These are phyloP conservation scores for Echinops telfairi DNA, from an alignment of 2,113 vertebrate genomes.

Conservation along the genomic window DNA sequence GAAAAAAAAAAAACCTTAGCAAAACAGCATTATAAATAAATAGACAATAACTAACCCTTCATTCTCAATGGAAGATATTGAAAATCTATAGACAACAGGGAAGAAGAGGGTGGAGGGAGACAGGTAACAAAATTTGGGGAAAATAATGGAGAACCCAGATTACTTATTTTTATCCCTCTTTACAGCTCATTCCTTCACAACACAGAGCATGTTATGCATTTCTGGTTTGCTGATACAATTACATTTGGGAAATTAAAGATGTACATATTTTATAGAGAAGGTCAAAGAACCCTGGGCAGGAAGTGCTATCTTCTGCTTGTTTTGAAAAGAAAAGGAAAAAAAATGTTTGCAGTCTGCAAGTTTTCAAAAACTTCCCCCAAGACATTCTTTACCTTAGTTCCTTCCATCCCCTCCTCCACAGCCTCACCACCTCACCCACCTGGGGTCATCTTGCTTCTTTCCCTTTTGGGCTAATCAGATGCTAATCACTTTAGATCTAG, in stretches of 20 bases:
- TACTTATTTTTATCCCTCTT: background rate
- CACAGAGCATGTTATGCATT: background rate
- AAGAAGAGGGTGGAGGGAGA: background rate
- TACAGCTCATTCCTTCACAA: background rate
- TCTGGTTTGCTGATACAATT: conserved; percentile 14
- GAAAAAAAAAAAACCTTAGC: too few species aligned
- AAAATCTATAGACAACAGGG: too few species aligned
- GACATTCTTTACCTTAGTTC: background rate
- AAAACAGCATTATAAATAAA: too few species aligned
- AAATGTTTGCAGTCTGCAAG: background rate
- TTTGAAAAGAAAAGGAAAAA: background rate
- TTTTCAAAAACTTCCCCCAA: background rate
- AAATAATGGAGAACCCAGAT: background rate
- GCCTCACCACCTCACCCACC: background rate
- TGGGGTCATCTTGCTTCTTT: background rate
- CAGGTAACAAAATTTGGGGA: background rate
- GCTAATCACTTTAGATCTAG: background rate
- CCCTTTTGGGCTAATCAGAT: background rate
- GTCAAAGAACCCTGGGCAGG: background rate
- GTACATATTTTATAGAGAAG: conserved; percentile 1
- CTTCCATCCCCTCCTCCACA: background rate
- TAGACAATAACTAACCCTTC: too few species aligned
- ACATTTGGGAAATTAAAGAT: conserved; percentile 4
- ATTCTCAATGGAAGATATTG: too few species aligned
- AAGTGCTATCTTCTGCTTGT: background rate